Evolutionary conservation across 1,140 invertebrate genomes (phyloP).

Genomic region (Anadara kagoshimensis): DNA sequence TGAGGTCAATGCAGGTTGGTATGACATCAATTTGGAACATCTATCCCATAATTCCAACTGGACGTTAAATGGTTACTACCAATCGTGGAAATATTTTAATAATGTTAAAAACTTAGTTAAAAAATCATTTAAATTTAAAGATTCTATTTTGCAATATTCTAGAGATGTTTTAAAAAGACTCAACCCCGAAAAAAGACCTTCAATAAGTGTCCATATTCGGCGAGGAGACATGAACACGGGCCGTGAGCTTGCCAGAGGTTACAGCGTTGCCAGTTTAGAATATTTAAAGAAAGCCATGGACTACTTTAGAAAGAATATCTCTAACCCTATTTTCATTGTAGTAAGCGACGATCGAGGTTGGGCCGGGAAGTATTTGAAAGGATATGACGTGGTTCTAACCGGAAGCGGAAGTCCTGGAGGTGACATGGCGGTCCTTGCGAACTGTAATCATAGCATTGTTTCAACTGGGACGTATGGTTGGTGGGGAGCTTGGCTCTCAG

Average conservation of each 20-base stretch:
- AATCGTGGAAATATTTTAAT: conserved; percentile 65
- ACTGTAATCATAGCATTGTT: conserved; percentile 64
- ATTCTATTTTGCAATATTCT: conserved; percentile 16
- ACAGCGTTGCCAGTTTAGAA: conserved; percentile 30
- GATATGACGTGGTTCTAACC: conserved; percentile 33
- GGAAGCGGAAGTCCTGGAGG: conserved; percentile 48
- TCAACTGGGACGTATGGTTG: conserved; percentile 64
- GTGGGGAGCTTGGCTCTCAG: conserved; percentile 65
- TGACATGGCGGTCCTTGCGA: conserved; percentile 58
- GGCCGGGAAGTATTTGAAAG: conserved; percentile 29
- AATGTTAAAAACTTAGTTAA: conserved; percentile 36
- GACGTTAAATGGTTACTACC: conserved; percentile 49
- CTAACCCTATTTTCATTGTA: conserved; percentile 44
- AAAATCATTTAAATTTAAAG: conserved; percentile 50
- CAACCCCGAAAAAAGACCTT: conserved; percentile 1
- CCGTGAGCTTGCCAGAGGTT: conserved; percentile 29
- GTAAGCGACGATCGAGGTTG: conserved; percentile 51
- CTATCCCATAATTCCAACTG: conserved; percentile 41
- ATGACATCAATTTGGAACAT: conserved; percentile 29
- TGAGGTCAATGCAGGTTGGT: conserved; percentile 26
- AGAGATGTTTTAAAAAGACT: conserved; percentile 9
- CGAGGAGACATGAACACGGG: conserved; percentile 42
- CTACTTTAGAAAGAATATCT: conserved; percentile 31
- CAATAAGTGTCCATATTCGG: conserved; percentile 46
- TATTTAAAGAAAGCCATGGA: conserved; percentile 31